These are phyloP conservation scores for Seriola rivoliana DNA, from an alignment of 2,113 vertebrate species.

Conservation along the genomic window DNA sequence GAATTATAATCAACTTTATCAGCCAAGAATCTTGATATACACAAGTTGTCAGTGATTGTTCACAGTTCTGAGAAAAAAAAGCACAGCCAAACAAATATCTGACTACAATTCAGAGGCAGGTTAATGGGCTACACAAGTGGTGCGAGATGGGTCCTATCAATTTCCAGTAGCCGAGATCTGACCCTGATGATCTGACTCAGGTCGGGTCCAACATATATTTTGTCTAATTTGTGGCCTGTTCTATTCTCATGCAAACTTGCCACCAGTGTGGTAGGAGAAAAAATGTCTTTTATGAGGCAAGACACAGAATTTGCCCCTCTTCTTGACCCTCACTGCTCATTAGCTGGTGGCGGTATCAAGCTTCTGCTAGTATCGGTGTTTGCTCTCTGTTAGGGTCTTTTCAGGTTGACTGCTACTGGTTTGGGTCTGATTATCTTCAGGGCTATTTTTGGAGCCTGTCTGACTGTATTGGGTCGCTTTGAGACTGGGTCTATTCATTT, in stretches of 20 bases:
- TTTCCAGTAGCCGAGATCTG: neutral
- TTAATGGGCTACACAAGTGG: no score
- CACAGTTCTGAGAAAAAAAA: no score
- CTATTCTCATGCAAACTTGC: no score
- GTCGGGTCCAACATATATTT: neutral
- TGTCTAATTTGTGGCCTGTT: neutral
- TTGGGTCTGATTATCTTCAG: neutral
- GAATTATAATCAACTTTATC: neutral
- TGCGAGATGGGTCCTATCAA: neutral
- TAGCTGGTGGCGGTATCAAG: neutral
- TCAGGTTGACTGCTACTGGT: neutral
- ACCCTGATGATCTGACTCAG: neutral
- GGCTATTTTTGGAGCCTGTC: neutral
- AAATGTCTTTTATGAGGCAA: neutral
- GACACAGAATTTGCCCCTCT: neutral
- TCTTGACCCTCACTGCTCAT: neutral
- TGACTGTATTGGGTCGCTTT: neutral
- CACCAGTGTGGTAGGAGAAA: no score
- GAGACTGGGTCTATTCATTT: neutral
- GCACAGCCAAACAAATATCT: no score
- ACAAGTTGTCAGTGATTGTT: neutral
- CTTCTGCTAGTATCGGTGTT: neutral
- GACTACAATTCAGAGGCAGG: no score
- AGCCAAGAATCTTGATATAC: neutral
- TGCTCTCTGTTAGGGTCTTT: constrained; percentile 1